Conservation (phyloP, 2,888 invertebrate species). For the Agrotis segetum region DNA sequence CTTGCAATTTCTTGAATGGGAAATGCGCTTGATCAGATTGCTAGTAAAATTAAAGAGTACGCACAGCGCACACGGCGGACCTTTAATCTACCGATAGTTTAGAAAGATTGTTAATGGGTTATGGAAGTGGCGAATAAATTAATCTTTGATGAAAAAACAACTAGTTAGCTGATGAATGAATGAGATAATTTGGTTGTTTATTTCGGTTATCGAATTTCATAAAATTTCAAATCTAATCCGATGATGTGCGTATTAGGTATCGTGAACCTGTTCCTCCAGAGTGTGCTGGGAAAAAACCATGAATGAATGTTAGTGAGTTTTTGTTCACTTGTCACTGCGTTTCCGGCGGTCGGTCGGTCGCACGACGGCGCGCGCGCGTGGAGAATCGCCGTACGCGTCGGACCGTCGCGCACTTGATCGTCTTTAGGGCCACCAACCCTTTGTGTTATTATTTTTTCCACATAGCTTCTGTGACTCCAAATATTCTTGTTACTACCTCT, state of each 20-base stretch:
- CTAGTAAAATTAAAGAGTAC: constrained; percentile 40
- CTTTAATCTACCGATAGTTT: constrained; percentile 27
- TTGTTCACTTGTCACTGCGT: constrained; percentile 89
- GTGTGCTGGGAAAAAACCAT: constrained; percentile 81
- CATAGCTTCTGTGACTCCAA: background rate
- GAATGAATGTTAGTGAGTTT: constrained; percentile 87
- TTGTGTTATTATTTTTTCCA: constrained; percentile 24
- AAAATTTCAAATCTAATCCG: constrained; percentile 21
- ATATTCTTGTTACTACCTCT: background rate
- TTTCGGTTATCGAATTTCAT: constrained; percentile 19
- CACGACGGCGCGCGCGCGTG: constrained; percentile 82
- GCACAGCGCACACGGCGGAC: constrained; percentile 20
- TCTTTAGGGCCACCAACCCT: constrained; percentile 62
- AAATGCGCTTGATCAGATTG: constrained; percentile 47
- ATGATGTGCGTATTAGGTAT: constrained; percentile 58
- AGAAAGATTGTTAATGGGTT: constrained; percentile 18
- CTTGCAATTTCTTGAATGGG: constrained; percentile 53
- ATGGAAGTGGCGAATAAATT: constrained; percentile 20
- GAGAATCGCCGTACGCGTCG: constrained; percentile 89
- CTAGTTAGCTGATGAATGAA: constrained; percentile 17
- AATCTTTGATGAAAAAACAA: background rate
- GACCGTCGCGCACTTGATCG: constrained; percentile 76
- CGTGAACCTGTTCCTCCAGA: constrained; percentile 80
- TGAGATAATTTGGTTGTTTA: constrained; percentile 7
- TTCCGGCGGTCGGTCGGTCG: constrained; percentile 85